Percentiles rank a stretch among this genome's conserved stretches.
These are phyloP conservation scores for Neoarius graeffei DNA, from an alignment of 2,113 vertebrate species.

Conservation along the genomic window DNA sequence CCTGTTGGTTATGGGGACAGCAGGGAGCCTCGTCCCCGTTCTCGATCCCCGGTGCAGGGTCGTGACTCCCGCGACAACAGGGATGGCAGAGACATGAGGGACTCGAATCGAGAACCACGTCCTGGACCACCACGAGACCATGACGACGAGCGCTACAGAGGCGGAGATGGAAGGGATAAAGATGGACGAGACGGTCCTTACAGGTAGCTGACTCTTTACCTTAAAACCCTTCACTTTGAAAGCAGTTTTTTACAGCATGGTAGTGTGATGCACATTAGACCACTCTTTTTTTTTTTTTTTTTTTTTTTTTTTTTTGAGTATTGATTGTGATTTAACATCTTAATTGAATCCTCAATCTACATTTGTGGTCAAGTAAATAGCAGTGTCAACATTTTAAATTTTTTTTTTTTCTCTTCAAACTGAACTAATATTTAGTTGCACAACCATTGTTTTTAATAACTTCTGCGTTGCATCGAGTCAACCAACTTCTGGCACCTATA, in stretches of 20 bases:
- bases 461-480: too few relatives aligned
- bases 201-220: constrained; percentile 60
- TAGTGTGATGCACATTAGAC: not conserved
- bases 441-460: too few relatives aligned
- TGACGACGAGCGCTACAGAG: constrained; percentile 74
- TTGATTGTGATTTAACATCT: not conserved
- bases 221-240: not conserved
- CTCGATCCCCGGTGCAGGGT: constrained; percentile 76
- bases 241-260: not conserved
- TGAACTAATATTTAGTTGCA: too few relatives aligned
- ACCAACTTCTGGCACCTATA: too few relatives aligned
- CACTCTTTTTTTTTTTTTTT: too few relatives aligned
- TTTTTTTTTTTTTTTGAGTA: too few relatives aligned
- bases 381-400: too few relatives aligned
- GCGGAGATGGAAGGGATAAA: constrained; percentile 72
- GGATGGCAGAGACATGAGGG: constrained; percentile 78
- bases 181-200: constrained; percentile 61
- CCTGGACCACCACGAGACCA: constrained; percentile 76
- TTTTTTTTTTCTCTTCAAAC: too few relatives aligned
- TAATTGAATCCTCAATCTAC: not conserved
- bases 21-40: constrained; percentile 70
- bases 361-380: too few relatives aligned
- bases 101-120: constrained; percentile 67
- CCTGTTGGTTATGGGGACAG: constrained; percentile 63
- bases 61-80: constrained; percentile 74